These are phyloP conservation scores for Hemiscyllium ocellatum DNA, from an alignment of 2,113 vertebrate genomes.

Conservation along the genomic window DNA sequence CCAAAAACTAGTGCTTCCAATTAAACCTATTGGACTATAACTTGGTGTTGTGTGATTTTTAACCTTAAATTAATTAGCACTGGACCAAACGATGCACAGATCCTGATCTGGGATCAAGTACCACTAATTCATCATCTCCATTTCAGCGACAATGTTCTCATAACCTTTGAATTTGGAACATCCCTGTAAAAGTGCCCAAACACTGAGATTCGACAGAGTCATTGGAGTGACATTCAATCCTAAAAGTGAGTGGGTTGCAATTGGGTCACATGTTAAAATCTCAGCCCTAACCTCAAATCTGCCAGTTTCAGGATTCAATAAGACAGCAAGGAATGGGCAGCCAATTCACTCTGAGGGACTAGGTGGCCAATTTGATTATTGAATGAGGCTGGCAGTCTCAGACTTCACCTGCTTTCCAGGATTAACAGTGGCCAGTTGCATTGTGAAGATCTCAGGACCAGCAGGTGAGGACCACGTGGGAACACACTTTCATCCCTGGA, in stretches of 20 bases:
- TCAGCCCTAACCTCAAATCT: not conserved
- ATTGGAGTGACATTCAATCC: not conserved
- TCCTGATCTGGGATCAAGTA: not conserved
- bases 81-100: not conserved
- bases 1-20: too few species aligned
- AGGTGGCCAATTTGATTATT: not conserved
- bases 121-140: not conserved
- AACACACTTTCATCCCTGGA: too few species aligned
- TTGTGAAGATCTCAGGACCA: too few species aligned
- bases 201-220: not conserved
- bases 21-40: too few species aligned
- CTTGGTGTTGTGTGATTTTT: too few species aligned
- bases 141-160: not conserved
- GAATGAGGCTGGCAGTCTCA: not conserved
- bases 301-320: not conserved
- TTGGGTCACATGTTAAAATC: not conserved
- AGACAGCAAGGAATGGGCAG: not conserved
- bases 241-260: not conserved
- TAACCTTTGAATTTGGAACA: not conserved
- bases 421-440: too few species aligned
- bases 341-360: not conserved
- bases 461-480: too few species aligned
- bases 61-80: not conserved
- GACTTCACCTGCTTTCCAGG: not conserved
- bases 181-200: not conserved